Evolutionary conservation across 2,797 vertebrate species (phyloP).

Genomic region (Naso thynnoides): DNA sequence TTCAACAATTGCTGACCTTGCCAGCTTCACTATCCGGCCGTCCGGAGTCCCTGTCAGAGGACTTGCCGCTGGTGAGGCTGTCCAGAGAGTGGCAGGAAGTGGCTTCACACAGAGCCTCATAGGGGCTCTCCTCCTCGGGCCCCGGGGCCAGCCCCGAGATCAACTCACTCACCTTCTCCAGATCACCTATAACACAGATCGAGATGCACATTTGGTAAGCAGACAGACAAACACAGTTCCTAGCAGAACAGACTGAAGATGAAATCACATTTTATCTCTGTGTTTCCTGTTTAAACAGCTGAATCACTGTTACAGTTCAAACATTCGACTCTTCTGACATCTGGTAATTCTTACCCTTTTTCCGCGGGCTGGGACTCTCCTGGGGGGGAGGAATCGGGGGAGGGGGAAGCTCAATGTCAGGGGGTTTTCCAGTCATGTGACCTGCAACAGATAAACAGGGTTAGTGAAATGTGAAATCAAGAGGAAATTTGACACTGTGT

Average conservation of each 20-base stretch:
- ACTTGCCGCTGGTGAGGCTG: conserved; percentile 93
- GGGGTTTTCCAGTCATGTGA: conserved; percentile 82
- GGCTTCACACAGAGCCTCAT: conserved; percentile 94
- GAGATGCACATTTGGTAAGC: not conserved
- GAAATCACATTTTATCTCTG: too few species aligned
- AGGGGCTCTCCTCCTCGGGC: conserved; percentile 92
- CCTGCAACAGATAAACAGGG: conserved; percentile 64
- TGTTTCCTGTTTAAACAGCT: not conserved
- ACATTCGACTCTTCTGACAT: not conserved
- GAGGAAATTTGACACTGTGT: not conserved
- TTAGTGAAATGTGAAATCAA: conserved; percentile 24
- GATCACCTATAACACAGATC: conserved; percentile 77
- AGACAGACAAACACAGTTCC: not conserved
- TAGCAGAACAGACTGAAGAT: not conserved
- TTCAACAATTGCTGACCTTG: conserved; percentile 72
- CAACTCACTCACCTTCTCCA: conserved; percentile 89
- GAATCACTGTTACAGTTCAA: not conserved
- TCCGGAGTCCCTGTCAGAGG: conserved; percentile 91
- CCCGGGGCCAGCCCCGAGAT: conserved; percentile 86
- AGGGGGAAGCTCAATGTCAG: conserved; percentile 81
- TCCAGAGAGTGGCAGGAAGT: conserved; percentile 96
- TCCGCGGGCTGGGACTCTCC: conserved; percentile 81
- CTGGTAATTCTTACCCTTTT: conserved; percentile 71
- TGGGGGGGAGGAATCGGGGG: conserved; percentile 82
- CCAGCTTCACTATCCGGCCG: conserved; percentile 87